phyloP scores from a whole-genome alignment of 23 tunicate species.

The Corella eumyota region DNA sequence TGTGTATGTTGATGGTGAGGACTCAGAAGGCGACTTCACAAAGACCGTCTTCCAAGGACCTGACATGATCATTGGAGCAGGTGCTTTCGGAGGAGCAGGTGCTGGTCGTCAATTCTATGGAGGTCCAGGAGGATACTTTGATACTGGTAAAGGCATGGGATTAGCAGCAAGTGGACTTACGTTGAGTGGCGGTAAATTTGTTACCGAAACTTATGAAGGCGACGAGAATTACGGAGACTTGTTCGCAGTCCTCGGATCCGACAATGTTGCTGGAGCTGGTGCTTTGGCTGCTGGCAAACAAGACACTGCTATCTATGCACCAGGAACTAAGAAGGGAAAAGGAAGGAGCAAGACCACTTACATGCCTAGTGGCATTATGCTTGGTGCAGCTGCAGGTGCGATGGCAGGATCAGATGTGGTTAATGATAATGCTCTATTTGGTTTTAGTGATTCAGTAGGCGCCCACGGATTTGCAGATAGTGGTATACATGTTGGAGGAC shows the following conservation, averaged over 20 bases:
- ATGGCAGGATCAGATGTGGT: conserved; percentile 1
- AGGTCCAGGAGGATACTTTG: conserved; percentile 4
- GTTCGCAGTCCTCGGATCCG: conserved; percentile 7
- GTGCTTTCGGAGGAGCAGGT: conserved; percentile 7
- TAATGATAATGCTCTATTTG: conserved; percentile 3
- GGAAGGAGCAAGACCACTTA: conserved; percentile 11
- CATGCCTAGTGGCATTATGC: conserved; percentile 3
- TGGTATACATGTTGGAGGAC: conserved; percentile 3
- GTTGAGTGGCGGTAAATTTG: neutral
- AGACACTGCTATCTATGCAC: conserved; percentile 7
- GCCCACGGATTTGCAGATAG: conserved; percentile 1
- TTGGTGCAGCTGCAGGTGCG: conserved; percentile 1
- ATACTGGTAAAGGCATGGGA: neutral
- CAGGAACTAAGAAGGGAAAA: conserved; percentile 35
- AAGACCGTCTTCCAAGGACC: conserved; percentile 13
- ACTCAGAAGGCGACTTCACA: conserved; percentile 16
- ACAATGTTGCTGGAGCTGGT: conserved; percentile 12
- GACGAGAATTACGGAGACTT: conserved; percentile 10
- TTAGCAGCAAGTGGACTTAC: conserved; percentile 1
- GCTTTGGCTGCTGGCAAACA: conserved; percentile 11
- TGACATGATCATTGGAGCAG: conserved; percentile 9
- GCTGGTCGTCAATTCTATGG: neutral
- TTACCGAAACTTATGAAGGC: conserved; percentile 1
- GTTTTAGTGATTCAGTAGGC: conserved; percentile 6
- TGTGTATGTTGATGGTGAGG: conserved; percentile 25